Conservation (phyloP, 2,888 invertebrate species). For the Schizaphis graminum region DNA sequence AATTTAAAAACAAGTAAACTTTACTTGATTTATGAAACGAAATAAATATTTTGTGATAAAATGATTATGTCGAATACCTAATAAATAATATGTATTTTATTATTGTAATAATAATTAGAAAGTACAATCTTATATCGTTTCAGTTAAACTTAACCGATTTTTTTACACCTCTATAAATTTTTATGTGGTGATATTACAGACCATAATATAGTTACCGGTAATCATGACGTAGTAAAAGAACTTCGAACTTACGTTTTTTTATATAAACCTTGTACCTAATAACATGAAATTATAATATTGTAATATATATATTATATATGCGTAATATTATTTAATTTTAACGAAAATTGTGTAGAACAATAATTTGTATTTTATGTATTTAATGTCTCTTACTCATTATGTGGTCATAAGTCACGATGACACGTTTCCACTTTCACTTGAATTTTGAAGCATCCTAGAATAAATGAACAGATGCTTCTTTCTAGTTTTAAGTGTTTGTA, state of each 20-base stretch:
- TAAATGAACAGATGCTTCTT: background rate
- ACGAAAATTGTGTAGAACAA: background rate
- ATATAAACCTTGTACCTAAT: background rate
- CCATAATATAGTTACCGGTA: too few species aligned
- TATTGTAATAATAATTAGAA: background rate
- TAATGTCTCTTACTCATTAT: background rate
- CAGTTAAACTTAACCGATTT: background rate
- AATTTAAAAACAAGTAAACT: background rate
- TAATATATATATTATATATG: too few species aligned
- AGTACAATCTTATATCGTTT: background rate
- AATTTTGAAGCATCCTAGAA: slow-evolving; percentile 33
- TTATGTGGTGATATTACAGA: background rate
- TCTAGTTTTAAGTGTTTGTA: background rate
- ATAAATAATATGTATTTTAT: background rate
- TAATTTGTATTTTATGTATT: background rate
- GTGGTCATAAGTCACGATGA: slow-evolving; percentile 37
- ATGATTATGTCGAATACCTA: background rate
- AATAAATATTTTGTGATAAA: background rate
- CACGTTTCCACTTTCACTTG: slow-evolving; percentile 52
- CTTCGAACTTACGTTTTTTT: background rate
- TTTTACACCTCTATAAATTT: background rate
- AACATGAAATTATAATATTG: background rate
- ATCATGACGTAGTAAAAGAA: too few species aligned
- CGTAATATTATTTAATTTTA: background rate
- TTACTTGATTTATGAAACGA: background rate